phyloP scores from a whole-genome alignment of 2,113 vertebrate genomes.

The Sinocyclocheilus rhinocerous region DNA sequence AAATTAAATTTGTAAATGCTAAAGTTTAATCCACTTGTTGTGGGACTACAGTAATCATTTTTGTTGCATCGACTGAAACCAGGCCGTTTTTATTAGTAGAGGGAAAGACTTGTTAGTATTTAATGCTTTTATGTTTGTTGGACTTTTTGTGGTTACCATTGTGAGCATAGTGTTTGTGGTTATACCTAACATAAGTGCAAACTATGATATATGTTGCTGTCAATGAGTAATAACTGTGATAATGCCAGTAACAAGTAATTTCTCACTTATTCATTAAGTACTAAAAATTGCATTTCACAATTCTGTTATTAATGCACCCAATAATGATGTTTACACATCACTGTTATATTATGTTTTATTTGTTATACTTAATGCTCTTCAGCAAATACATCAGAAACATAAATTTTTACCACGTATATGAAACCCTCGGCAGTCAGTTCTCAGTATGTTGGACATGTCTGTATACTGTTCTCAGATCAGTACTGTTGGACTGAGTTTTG shows the following conservation, averaged over 20 bases:
- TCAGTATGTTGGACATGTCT: too few species aligned
- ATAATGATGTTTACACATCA: too few species aligned
- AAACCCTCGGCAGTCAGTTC: too few species aligned
- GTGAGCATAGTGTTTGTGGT: not conserved
- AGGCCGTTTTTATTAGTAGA: not conserved
- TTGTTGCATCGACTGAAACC: not conserved
- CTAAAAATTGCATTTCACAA: too few species aligned
- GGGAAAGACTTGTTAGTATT: not conserved
- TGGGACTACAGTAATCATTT: not conserved
- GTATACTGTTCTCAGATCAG: too few species aligned
- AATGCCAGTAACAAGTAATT: not conserved
- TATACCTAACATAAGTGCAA: not conserved
- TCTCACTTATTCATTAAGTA: not conserved
- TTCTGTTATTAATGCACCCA: too few species aligned
- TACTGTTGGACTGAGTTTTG: too few species aligned
- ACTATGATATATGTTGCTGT: not conserved
- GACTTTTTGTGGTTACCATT: not conserved
- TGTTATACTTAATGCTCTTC: too few species aligned
- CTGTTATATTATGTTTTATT: too few species aligned
- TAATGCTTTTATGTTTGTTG: not conserved
- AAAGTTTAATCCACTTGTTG: not conserved
- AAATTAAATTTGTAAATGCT: not conserved
- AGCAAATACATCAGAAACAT: too few species aligned
- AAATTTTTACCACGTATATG: too few species aligned
- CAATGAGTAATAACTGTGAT: not conserved